These are phyloP conservation scores for Heliconius congener DNA, from an alignment of 1,140 invertebrate species.

Conservation along the genomic window DNA sequence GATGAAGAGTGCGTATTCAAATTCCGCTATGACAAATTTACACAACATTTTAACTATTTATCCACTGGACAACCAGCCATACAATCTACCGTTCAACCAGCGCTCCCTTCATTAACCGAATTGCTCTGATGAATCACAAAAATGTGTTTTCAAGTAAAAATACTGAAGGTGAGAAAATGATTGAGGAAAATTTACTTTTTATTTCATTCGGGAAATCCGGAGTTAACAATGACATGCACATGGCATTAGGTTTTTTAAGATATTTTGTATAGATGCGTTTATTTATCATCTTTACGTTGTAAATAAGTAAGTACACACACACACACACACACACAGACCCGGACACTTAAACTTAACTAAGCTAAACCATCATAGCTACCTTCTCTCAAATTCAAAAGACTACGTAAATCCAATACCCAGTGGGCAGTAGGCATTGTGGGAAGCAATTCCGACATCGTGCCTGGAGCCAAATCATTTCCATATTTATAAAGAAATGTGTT, in stretches of 20 bases:
- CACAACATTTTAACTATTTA: too few species aligned
- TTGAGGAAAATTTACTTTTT: conserved; percentile 15
- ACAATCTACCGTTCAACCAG: not conserved
- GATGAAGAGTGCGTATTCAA: too few species aligned
- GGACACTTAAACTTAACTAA: not conserved
- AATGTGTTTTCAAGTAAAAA: conserved; percentile 15
- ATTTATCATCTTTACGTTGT: not conserved
- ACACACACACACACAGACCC: too few species aligned
- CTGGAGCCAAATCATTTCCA: conserved; percentile 9
- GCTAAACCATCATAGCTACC: not conserved
- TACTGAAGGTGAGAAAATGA: conserved; percentile 8
- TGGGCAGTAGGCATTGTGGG: not conserved
- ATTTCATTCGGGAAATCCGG: not conserved
- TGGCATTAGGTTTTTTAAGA: not conserved
- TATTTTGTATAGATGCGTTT: not conserved
- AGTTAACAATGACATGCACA: not conserved
- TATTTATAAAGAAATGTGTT: conserved; percentile 15
- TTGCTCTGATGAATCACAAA: conserved; percentile 6
- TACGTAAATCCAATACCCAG: not conserved
- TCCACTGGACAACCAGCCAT: not conserved
- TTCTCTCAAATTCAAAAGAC: not conserved
- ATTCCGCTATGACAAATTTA: too few species aligned
- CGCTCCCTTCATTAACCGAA: conserved; percentile 1
- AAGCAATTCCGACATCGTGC: conserved; percentile 1
- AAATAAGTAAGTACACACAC: not conserved